phyloP scores from a whole-genome alignment of 2,113 vertebrate genomes.

The Nerophis lumbriciformis region DNA sequence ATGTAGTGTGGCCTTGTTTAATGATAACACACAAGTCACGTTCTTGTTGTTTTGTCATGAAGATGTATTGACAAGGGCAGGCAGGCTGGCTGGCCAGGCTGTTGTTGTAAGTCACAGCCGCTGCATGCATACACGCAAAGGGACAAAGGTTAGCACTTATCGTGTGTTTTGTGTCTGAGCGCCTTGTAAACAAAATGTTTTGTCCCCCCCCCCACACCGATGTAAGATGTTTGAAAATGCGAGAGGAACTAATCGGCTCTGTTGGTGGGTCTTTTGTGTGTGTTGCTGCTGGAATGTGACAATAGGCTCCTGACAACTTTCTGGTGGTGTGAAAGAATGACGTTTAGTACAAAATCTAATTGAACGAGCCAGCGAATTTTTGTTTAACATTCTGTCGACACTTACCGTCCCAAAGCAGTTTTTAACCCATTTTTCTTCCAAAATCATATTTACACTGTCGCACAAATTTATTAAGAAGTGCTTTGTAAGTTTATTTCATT shows the following conservation, averaged over 20 bases:
- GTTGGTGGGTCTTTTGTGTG: conserved; percentile 12
- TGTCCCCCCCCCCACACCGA: conserved; percentile 4
- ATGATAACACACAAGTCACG: no score
- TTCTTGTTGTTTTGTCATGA: conserved; percentile 29
- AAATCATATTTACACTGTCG: no score
- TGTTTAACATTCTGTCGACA: no score
- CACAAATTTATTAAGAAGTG: no score
- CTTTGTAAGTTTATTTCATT: no score
- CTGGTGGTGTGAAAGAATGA: no score
- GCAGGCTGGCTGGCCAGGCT: conserved; percentile 18
- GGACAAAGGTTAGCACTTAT: conserved; percentile 69
- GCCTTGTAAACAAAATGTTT: conserved; percentile 62
- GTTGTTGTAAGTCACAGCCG: conserved; percentile 31
- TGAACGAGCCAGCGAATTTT: no score
- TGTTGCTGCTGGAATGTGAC: conserved; percentile 43
- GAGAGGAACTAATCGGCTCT: conserved; percentile 33
- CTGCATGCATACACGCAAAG: conserved; percentile 28
- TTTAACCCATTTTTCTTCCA: no score
- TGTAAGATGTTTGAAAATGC: conserved; percentile 49
- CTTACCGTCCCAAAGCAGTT: no score
- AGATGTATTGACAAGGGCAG: conserved; percentile 32
- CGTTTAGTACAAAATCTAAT: no score
- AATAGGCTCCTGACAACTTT: conserved; percentile 40
- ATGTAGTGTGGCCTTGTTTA: no score
- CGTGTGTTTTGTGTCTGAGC: conserved; percentile 41